These are phyloP conservation scores for Listronotus bonariensis DNA, from an alignment of 1,140 invertebrate species.

Conservation along the genomic window DNA sequence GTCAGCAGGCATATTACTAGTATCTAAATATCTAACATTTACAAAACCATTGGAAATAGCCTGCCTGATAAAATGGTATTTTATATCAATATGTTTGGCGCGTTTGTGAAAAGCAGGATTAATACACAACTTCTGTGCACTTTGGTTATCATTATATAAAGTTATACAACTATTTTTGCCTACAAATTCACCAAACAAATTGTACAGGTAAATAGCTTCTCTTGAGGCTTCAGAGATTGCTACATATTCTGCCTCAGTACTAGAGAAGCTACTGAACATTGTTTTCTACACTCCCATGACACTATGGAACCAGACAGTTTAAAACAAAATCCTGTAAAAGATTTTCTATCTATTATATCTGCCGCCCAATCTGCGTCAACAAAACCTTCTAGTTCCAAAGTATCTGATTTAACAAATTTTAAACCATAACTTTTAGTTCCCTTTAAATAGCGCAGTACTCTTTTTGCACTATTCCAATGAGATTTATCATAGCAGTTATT, in stretches of 20 bases:
- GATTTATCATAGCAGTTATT: slow-evolving; percentile 43
- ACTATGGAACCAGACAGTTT: slow-evolving; percentile 36
- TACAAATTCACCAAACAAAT: slow-evolving; percentile 4
- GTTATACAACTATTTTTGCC: background rate
- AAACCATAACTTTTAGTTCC: background rate
- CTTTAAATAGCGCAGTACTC: slow-evolving; percentile 43
- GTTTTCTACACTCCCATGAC: slow-evolving; percentile 44
- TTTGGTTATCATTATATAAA: slow-evolving; percentile 8
- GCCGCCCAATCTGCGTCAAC: slow-evolving; percentile 54
- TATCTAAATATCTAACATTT: slow-evolving; percentile 37
- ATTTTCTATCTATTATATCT: slow-evolving; percentile 20
- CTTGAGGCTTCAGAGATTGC: slow-evolving; percentile 42
- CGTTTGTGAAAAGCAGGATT: slow-evolving; percentile 47
- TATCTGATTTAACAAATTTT: slow-evolving; percentile 1
- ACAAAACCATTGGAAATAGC: slow-evolving; percentile 31
- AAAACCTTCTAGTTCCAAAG: slow-evolving; percentile 53
- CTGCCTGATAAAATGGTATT: slow-evolving; percentile 50
- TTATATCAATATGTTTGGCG: slow-evolving; percentile 52
- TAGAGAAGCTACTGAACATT: slow-evolving; percentile 45
- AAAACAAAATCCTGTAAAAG: slow-evolving; percentile 48
- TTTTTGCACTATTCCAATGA: slow-evolving; percentile 54
- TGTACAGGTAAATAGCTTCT: slow-evolving; percentile 46
- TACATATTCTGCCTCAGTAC: slow-evolving; percentile 42
- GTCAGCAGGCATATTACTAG: slow-evolving; percentile 47
- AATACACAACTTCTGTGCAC: slow-evolving; percentile 30